A percentile compares a stretch with the other conserved stretches of the same genome.
These are phyloP conservation scores for Bubo bubo DNA, from an alignment of 2,113 vertebrate species.

Conservation along the genomic window DNA sequence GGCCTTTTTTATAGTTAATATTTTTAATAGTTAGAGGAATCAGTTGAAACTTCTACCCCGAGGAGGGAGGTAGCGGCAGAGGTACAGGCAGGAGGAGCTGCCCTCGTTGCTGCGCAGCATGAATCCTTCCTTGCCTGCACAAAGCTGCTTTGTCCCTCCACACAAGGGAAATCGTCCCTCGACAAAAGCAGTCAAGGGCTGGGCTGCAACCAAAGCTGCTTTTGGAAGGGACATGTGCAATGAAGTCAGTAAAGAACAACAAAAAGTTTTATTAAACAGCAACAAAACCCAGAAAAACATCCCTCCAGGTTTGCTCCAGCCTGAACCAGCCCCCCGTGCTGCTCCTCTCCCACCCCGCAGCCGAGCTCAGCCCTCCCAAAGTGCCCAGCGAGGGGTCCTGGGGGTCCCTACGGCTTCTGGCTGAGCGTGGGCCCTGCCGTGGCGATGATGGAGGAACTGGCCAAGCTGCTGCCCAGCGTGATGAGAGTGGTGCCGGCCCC, in stretches of 20 bases:
- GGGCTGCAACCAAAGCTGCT: neutral
- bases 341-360: neutral
- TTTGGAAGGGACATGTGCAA: accelerated
- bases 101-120: neutral
- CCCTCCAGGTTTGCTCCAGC: neutral
- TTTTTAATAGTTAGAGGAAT: neutral
- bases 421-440: neutral
- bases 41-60: neutral
- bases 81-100: neutral
- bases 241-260: neutral
- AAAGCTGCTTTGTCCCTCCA: neutral
- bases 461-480: neutral
- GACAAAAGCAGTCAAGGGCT: accelerated
- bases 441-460: neutral
- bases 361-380: accelerated
- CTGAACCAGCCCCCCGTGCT: neutral
- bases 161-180: accelerated
- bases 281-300: neutral
- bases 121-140: neutral
- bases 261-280: constrained; percentile 36
- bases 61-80: neutral
- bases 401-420: neutral
- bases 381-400: accelerated
- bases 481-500: neutral
- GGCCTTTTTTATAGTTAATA: too few species aligned